These are phyloP conservation scores for Xestia c-nigrum DNA, from an alignment of 2,888 invertebrate species.

Conservation along the genomic window DNA sequence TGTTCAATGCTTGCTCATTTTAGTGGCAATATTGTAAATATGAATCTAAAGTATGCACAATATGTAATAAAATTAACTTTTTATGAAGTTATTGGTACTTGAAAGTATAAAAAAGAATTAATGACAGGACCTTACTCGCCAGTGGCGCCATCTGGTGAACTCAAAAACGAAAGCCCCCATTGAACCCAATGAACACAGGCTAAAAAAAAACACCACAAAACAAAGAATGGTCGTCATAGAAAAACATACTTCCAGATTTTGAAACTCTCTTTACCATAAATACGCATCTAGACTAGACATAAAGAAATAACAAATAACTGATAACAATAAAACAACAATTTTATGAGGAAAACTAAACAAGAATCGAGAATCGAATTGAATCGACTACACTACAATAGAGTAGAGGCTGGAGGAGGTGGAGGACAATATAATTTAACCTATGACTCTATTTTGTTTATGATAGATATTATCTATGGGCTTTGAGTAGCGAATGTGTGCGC, in stretches of 20 bases:
- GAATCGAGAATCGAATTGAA: background rate
- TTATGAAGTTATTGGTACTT: no score
- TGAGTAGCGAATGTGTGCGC: constrained; percentile 83
- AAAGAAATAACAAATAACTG: background rate
- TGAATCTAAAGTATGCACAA: no score
- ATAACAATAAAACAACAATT: background rate
- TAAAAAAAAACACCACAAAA: background rate
- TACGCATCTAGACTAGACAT: background rate
- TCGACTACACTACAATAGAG: constrained; percentile 12
- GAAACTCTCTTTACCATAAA: background rate
- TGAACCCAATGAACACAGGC: background rate
- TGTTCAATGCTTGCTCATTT: no score
- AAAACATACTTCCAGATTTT: background rate
- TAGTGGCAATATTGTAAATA: no score
- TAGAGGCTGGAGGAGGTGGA: background rate
- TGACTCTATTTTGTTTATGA: constrained; percentile 27
- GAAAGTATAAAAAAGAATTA: no score
- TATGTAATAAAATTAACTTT: no score
- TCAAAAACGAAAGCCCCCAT: no score
- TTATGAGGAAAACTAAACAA: background rate
- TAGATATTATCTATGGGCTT: constrained; percentile 77
- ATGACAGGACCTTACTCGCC: no score
- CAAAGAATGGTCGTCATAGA: background rate
- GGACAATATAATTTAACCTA: constrained; percentile 1
- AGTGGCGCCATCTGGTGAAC: no score